Percentiles rank a stretch among this genome's conserved stretches.
Conservation (phyloP, 1,140 invertebrate species). For the Euura lappo region DNA sequence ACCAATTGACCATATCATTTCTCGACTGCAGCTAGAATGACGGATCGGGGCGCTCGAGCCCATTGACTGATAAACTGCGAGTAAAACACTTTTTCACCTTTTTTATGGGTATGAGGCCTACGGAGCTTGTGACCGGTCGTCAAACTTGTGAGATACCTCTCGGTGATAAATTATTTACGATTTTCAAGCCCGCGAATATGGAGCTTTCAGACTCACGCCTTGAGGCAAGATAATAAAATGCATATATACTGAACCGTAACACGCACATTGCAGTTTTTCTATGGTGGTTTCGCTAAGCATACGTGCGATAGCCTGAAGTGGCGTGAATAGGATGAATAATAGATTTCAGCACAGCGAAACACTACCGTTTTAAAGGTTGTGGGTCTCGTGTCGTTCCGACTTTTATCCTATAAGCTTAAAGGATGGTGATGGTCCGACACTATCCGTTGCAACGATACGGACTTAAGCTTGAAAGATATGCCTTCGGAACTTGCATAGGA, state of each 20-base stretch:
- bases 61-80: too few species aligned
- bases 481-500: neutral
- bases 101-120: too few species aligned
- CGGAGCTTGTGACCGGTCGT: too few species aligned
- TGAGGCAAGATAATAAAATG: too few species aligned
- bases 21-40: too few species aligned
- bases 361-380: neutral
- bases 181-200: too few species aligned
- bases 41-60: too few species aligned
- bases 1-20: too few species aligned
- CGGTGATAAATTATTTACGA: too few species aligned
- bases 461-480: neutral
- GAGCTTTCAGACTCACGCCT: too few species aligned
- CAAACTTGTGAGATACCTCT: too few species aligned
- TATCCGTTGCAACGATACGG: neutral
- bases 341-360: neutral
- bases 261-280: neutral
- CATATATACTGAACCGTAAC: neutral
- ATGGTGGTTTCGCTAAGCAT: neutral
- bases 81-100: too few species aligned
- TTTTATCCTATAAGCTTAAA: constrained; percentile 7
- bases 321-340: neutral
- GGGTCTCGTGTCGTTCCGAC: neutral
- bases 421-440: constrained; percentile 1
- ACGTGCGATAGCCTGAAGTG: neutral